A percentile compares a stretch with the other conserved stretches of the same genome.
Evolutionary conservation across 2,888 invertebrate genomes (phyloP).

Genomic region (Watsonalla binaria): DNA sequence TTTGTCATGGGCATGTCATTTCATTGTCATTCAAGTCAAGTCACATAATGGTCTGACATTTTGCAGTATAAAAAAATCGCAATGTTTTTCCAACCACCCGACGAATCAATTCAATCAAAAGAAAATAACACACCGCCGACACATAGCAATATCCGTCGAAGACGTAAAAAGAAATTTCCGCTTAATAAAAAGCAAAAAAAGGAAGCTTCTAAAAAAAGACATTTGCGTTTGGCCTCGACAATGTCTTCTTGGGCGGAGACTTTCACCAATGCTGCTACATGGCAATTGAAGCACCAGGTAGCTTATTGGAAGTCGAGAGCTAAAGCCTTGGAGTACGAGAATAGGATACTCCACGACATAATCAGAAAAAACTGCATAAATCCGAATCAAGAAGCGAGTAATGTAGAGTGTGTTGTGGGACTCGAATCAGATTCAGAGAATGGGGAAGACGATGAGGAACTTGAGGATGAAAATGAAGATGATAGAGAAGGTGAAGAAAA

Average conservation of each 20-base stretch:
- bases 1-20: background rate
- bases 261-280: conserved; percentile 57
- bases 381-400: conserved; percentile 6
- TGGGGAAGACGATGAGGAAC: conserved; percentile 18
- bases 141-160: conserved; percentile 20
- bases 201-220: conserved; percentile 21
- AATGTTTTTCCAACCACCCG: conserved; percentile 42
- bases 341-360: conserved; percentile 72
- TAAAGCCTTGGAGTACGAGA: conserved; percentile 77
- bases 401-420: background rate
- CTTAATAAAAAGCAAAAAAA: conserved; percentile 34
- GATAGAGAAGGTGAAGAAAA: conserved; percentile 26
- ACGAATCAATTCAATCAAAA: conserved; percentile 14
- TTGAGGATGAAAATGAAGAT: conserved; percentile 33
- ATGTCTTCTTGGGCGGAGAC: conserved; percentile 67
- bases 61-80: conserved; percentile 1
- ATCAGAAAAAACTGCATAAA: conserved; percentile 48
- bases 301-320: conserved; percentile 81
- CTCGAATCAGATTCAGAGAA: conserved; percentile 14
- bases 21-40: background rate
- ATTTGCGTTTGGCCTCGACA: conserved; percentile 25
- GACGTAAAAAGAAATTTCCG: conserved; percentile 29
- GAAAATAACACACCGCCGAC: conserved; percentile 9
- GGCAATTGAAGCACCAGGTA: conserved; percentile 77
- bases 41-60: background rate